Evolutionary conservation across 2,113 vertebrate genomes (phyloP).

Genomic region (Aldabrachelys gigantea): DNA sequence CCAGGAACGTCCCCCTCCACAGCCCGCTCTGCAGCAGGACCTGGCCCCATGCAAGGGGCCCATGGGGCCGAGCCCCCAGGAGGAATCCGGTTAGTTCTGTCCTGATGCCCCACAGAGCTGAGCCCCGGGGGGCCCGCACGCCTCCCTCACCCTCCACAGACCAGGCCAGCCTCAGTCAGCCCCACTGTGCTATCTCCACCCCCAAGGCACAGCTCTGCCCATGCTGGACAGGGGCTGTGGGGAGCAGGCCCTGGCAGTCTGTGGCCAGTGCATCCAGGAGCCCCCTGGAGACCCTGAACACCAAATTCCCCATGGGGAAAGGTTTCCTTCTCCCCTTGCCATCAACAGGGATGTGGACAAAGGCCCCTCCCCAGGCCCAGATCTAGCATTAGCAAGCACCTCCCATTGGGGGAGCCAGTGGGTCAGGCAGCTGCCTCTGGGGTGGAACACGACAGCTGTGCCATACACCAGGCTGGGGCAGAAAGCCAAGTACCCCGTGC

Average conservation of each 20-base stretch:
- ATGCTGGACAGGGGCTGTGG: constrained; percentile 15
- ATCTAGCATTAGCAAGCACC: neutral
- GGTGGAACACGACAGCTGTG: neutral
- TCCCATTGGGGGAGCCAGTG: neutral
- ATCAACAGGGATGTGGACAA: neutral
- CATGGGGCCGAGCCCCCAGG: too few relatives aligned
- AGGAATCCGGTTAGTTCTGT: neutral
- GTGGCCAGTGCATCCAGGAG: too few relatives aligned
- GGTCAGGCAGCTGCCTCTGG: neutral
- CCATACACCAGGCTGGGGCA: too few relatives aligned
- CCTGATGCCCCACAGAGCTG: neutral
- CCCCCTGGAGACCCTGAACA: neutral
- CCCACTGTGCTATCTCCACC: neutral
- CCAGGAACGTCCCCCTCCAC: neutral
- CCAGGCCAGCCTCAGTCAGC: neutral
- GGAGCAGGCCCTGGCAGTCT: neutral
- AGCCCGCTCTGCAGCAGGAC: too few relatives aligned
- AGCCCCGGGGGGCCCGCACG: neutral
- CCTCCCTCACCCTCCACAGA: neutral
- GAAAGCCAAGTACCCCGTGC: neutral
- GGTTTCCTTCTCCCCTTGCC: neutral
- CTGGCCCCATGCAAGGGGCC: too few relatives aligned
- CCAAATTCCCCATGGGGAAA: neutral
- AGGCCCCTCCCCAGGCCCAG: neutral
- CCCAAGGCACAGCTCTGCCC: neutral